Evolutionary conservation across 92 coral and sea anemone genomes (phyloP).

Genomic region (Hydrozoanthus gracilis): DNA sequence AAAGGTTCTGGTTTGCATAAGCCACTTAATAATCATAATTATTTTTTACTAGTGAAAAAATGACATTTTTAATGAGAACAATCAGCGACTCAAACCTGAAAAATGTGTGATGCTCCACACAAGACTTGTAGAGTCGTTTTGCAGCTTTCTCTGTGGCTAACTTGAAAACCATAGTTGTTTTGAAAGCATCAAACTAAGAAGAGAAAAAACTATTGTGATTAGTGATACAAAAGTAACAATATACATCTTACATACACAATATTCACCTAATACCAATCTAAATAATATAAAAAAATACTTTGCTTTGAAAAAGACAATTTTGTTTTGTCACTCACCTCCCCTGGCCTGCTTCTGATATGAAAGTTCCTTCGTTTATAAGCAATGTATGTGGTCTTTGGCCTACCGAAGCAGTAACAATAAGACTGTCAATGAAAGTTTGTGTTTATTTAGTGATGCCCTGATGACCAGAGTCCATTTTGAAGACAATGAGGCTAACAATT

Average conservation of each 20-base stretch:
- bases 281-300: not conserved
- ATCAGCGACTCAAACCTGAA: slow-evolving; percentile 73
- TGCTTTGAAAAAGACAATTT: not conserved
- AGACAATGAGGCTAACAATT: too few species aligned
- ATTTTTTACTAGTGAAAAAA: not conserved
- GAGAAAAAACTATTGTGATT: not conserved
- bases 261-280: too few species aligned
- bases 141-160: slow-evolving; percentile 94
- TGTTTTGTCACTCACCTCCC: slow-evolving; percentile 71
- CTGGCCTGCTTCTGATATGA: slow-evolving; percentile 86
- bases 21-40: too few species aligned
- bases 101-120: slow-evolving; percentile 97
- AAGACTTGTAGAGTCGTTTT: slow-evolving; percentile 93
- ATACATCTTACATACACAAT: too few species aligned
- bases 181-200: slow-evolving; percentile 75
- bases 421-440: not conserved
- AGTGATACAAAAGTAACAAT: not conserved
- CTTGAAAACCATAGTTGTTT: slow-evolving; percentile 83
- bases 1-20: too few species aligned
- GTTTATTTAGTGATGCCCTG: too few species aligned
- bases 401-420: not conserved
- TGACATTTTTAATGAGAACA: not conserved
- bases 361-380: slow-evolving; percentile 87
- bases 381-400: slow-evolving; percentile 88
- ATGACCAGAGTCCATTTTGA: too few species aligned